Conservation (phyloP, 2,888 invertebrate genomes). For the Xestobium rufovillosum region DNA sequence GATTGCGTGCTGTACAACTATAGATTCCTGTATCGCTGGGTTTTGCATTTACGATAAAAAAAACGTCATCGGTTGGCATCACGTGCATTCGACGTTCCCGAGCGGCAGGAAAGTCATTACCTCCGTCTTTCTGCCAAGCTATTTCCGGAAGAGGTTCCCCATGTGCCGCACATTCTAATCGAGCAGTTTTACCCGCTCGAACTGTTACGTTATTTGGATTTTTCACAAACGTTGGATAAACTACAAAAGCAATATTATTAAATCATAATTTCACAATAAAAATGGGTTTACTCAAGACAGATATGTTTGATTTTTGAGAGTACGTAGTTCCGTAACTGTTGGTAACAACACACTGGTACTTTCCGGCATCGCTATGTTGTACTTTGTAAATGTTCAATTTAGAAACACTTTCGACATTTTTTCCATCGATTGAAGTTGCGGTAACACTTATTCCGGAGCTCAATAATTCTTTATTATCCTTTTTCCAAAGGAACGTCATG, state of each 20-base stretch:
- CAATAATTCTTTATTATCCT: slow-evolving; percentile 63
- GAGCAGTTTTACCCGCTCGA: slow-evolving; percentile 76
- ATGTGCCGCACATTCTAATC: slow-evolving; percentile 83
- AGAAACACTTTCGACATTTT: slow-evolving; percentile 62
- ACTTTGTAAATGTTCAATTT: slow-evolving; percentile 67
- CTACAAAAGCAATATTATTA: slow-evolving; percentile 41
- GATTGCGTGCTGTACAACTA: slow-evolving; percentile 86
- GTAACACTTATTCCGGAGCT: slow-evolving; percentile 34
- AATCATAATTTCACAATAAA: slow-evolving; percentile 3
- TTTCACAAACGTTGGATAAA: slow-evolving; percentile 80
- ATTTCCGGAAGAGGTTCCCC: slow-evolving; percentile 86
- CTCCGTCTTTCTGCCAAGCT: slow-evolving; percentile 88
- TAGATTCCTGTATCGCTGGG: slow-evolving; percentile 85
- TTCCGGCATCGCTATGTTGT: slow-evolving; percentile 73
- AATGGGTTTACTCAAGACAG: slow-evolving; percentile 63
- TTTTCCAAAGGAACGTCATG: slow-evolving; percentile 80
- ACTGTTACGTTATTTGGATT: slow-evolving; percentile 78
- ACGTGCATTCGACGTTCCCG: slow-evolving; percentile 88
- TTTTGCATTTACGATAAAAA: slow-evolving; percentile 89
- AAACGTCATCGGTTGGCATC: slow-evolving; percentile 83
- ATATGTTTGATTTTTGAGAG: slow-evolving; percentile 77
- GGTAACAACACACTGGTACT: slow-evolving; percentile 87
- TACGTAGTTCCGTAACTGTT: slow-evolving; percentile 87
- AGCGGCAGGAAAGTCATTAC: slow-evolving; percentile 90
- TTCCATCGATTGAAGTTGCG: slow-evolving; percentile 45